These are phyloP conservation scores for Pteropus rufus DNA, from an alignment of 2,797 vertebrate genomes.

Conservation along the genomic window DNA sequence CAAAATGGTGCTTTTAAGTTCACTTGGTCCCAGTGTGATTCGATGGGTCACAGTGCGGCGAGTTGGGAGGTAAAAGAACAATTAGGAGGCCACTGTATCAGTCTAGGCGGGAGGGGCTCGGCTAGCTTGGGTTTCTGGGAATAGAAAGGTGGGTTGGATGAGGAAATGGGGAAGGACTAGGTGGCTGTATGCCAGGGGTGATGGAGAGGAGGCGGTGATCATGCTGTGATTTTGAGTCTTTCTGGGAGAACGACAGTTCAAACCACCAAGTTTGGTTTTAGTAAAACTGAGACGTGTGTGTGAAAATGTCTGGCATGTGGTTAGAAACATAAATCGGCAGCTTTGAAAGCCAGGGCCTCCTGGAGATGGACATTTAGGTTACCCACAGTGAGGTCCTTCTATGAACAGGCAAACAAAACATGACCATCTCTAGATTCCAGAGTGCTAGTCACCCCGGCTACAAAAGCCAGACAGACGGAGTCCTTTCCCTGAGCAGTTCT, in stretches of 20 bases:
- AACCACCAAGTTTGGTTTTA: background rate
- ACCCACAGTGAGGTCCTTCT: background rate
- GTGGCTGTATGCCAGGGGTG: background rate
- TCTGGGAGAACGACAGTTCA: background rate
- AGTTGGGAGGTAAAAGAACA: background rate
- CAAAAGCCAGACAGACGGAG: background rate
- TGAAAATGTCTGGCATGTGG: background rate
- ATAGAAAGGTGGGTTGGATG: background rate
- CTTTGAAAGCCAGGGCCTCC: background rate
- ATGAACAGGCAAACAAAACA: background rate
- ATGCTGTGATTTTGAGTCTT: background rate
- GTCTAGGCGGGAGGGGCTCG: too few relatives aligned
- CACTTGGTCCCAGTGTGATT: background rate
- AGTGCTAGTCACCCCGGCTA: background rate
- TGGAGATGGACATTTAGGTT: background rate
- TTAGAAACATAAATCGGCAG: background rate
- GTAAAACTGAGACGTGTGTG: background rate
- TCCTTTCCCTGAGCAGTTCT: background rate
- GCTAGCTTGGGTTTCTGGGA: background rate
- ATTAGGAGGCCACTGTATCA: background rate
- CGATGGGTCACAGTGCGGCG: background rate
- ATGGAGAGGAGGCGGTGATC: background rate
- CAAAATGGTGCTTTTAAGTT: background rate
- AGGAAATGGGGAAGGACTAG: accelerated
- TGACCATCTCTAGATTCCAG: background rate